Percentiles rank a stretch among this genome's conserved stretches.
Conservation (phyloP, 92 coral and sea anemone species). For the Palythoa grandis region DNA sequence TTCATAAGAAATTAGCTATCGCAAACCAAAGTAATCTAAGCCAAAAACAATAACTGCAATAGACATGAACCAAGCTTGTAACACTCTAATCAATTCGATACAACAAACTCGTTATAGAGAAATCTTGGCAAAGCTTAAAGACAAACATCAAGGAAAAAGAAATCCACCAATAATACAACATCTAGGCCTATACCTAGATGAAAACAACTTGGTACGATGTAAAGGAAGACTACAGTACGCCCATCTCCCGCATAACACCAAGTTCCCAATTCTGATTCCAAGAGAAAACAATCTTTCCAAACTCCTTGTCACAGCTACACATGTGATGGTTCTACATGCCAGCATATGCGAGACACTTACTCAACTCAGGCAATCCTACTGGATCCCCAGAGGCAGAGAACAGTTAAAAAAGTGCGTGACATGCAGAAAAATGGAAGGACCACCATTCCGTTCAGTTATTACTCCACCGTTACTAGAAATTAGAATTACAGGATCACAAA, state of each 20-base stretch:
- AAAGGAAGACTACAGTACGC: conserved; percentile 49
- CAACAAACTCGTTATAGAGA: no score
- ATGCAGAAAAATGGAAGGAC: conserved; percentile 24
- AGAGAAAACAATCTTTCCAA: conserved; percentile 42
- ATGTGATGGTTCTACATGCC: background rate
- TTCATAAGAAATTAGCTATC: no score
- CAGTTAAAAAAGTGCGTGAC: conserved; percentile 26
- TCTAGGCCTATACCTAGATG: no score
- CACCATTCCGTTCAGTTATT: conserved; percentile 37
- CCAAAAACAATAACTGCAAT: no score
- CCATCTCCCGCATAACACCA: conserved; percentile 44
- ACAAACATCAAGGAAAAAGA: no score
- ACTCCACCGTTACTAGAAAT: no score
- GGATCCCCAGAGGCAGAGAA: conserved; percentile 69
- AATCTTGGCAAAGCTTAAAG: no score
- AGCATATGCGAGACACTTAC: conserved; percentile 45
- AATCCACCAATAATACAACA: no score
- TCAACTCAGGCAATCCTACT: conserved; percentile 55
- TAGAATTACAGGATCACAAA: no score
- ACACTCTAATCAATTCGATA: no score
- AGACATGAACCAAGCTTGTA: no score
- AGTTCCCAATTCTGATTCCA: conserved; percentile 54
- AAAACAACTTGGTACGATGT: conserved; percentile 31
- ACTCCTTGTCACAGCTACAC: conserved; percentile 47
- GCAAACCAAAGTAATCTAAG: no score